Conservation (phyloP, 2,797 vertebrate genomes). For the Choloepus didactylus region DNA sequence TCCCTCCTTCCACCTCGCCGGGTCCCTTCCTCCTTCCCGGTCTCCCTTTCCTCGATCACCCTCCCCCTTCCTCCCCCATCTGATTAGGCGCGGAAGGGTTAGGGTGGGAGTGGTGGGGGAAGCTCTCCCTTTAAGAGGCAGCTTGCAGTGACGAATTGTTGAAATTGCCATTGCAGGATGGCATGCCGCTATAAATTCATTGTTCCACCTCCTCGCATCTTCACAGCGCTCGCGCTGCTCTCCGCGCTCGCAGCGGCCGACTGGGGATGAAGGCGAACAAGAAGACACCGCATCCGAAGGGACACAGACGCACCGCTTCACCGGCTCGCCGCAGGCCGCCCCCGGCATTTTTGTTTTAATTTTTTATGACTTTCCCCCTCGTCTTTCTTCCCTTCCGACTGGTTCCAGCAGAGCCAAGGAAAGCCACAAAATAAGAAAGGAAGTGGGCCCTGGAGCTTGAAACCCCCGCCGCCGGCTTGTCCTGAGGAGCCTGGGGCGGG, state of each 20-base stretch:
- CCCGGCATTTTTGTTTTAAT: constrained; percentile 56
- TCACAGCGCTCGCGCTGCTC: constrained; percentile 90
- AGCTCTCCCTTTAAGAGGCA: constrained; percentile 92
- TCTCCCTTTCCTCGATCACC: constrained; percentile 76
- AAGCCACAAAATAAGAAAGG: constrained; percentile 72
- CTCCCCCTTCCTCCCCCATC: constrained; percentile 83
- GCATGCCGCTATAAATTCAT: constrained; percentile 93
- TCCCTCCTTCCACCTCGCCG: constrained; percentile 68
- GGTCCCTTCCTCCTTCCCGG: constrained; percentile 70
- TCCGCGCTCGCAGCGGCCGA: constrained; percentile 89
- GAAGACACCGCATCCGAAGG: constrained; percentile 72
- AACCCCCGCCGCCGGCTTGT: not conserved
- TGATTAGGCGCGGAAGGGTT: constrained; percentile 88
- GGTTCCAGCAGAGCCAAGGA: constrained; percentile 57
- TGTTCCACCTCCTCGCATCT: constrained; percentile 92
- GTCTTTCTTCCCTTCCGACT: not conserved
- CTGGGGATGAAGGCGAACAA: constrained; percentile 88
- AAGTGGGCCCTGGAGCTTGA: constrained; percentile 62
- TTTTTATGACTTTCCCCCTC: constrained; percentile 71
- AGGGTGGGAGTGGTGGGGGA: constrained; percentile 90
- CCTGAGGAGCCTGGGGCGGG: not conserved
- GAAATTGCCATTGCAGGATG: constrained; percentile 92
- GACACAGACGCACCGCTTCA: constrained; percentile 79
- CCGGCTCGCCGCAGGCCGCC: constrained; percentile 75
- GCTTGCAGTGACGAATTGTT: constrained; percentile 92